Evolutionary conservation across 2,113 vertebrate genomes (phyloP).

Genomic region (Sarotherodon lohbergeri): DNA sequence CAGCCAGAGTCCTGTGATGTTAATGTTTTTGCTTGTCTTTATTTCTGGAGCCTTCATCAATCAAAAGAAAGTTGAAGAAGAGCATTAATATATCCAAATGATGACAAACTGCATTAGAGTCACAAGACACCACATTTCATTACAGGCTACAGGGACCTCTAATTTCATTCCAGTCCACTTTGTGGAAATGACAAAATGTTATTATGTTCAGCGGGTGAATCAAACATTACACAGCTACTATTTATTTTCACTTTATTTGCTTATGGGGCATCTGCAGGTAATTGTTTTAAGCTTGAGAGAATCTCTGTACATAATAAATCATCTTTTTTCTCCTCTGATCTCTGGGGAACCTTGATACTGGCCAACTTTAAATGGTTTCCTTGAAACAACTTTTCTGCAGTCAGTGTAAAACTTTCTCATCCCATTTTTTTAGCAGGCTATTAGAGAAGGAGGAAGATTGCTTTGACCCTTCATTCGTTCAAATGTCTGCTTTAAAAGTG

Average conservation of each 20-base stretch:
- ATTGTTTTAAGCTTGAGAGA: slow-evolving; percentile 73
- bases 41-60: slow-evolving; percentile 44
- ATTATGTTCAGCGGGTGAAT: slow-evolving; percentile 73
- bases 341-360: slow-evolving; percentile 39
- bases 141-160: slow-evolving; percentile 72
- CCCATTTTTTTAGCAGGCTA: slow-evolving; percentile 13
- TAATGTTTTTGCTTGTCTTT: slow-evolving; percentile 45
- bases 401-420: slow-evolving; percentile 55
- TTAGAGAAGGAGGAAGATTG: slow-evolving; percentile 53
- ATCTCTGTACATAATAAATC: slow-evolving; percentile 72
- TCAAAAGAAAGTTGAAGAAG: slow-evolving; percentile 61
- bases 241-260: slow-evolving; percentile 77
- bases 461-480: slow-evolving; percentile 55
- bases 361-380: slow-evolving; percentile 55
- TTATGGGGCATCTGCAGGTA: slow-evolving; percentile 69
- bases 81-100: slow-evolving; percentile 66
- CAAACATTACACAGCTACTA: slow-evolving; percentile 70
- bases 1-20: slow-evolving; percentile 17
- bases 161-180: slow-evolving; percentile 79
- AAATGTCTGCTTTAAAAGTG: slow-evolving; percentile 52
- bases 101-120: slow-evolving; percentile 73
- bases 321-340: slow-evolving; percentile 60
- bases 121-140: slow-evolving; percentile 67
- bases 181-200: slow-evolving; percentile 75
- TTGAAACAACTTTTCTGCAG: slow-evolving; percentile 33